These are phyloP conservation scores for Morone chrysops DNA, from an alignment of 2,113 vertebrate species.

Conservation along the genomic window DNA sequence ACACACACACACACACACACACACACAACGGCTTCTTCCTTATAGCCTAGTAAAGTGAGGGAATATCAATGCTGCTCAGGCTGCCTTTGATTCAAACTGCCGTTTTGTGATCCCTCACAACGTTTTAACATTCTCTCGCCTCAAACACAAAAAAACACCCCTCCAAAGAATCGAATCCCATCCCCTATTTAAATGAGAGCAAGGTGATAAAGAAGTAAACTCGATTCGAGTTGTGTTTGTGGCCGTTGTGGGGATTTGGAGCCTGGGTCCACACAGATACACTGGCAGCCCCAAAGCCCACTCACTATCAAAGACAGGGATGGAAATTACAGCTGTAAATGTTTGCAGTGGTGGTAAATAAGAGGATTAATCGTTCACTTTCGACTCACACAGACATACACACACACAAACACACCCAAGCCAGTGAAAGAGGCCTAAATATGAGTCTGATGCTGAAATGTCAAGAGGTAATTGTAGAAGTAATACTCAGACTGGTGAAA, in stretches of 20 bases:
- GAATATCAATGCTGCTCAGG: constrained; percentile 67
- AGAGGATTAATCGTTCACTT: constrained; percentile 66
- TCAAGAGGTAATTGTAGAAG: constrained; percentile 76
- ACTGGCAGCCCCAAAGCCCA: constrained; percentile 10
- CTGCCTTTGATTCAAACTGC: constrained; percentile 70
- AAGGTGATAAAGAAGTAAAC: constrained; percentile 59
- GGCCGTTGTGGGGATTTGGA: constrained; percentile 48
- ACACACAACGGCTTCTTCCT: constrained; percentile 47
- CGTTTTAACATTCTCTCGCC: constrained; percentile 55
- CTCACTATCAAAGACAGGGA: constrained; percentile 38
- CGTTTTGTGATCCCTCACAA: constrained; percentile 66
- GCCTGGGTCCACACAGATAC: constrained; percentile 57
- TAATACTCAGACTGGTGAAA: constrained; percentile 70
- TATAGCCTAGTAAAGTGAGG: constrained; percentile 57
- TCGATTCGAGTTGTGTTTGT: constrained; percentile 56
- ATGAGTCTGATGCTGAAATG: constrained; percentile 69
- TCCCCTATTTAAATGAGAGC: constrained; percentile 52
- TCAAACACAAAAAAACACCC: neutral
- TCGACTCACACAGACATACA: constrained; percentile 18
- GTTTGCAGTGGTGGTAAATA: constrained; percentile 70
- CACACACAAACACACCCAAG: neutral
- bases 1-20: constrained; percentile 45
- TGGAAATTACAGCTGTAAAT: constrained; percentile 59
- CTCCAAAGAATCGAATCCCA: neutral
- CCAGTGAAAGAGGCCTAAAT: constrained; percentile 60